Percentiles rank a stretch among this genome's conserved stretches.
Evolutionary conservation across 1,140 invertebrate genomes (phyloP).

Genomic region (Macrocentrus cingulum): DNA sequence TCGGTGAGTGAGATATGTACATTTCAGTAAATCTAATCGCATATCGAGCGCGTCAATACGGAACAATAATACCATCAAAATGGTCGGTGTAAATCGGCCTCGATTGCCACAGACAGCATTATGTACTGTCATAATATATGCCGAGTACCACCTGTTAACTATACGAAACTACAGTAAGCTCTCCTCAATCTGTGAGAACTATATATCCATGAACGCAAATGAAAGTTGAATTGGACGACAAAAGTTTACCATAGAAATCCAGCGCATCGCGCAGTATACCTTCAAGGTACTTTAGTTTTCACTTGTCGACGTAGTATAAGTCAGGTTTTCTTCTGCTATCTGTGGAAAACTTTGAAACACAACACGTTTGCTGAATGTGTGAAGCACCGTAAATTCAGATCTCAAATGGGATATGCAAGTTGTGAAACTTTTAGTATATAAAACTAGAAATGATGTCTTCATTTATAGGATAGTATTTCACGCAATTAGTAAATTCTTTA

Average conservation of each 20-base stretch:
- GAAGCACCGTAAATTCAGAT: background rate
- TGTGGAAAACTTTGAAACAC: background rate
- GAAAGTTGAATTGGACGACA: conserved; percentile 20
- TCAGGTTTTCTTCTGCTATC: background rate
- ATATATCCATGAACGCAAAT: conserved; percentile 24
- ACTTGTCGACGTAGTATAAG: background rate
- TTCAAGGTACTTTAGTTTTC: background rate
- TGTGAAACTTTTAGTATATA: background rate
- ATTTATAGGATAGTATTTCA: no score
- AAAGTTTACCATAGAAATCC: conserved; percentile 23
- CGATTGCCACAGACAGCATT: background rate
- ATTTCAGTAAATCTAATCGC: background rate
- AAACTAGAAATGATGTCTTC: background rate
- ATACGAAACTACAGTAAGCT: background rate
- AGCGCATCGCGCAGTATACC: background rate
- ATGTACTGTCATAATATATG: conserved; percentile 1
- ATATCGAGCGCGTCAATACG: no score
- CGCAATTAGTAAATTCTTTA: no score
- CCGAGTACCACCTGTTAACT: conserved; percentile 26
- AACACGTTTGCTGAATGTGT: background rate
- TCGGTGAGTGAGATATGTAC: conserved; percentile 62
- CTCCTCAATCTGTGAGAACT: conserved; percentile 8
- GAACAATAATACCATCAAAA: background rate
- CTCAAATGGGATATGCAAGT: conserved; percentile 2
- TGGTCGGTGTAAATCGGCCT: background rate